Evolutionary conservation across 2,113 vertebrate genomes (phyloP), one percentile per base, ranked within the genome.

Genomic region (Chiloscyllium plagiosum): DNA sequence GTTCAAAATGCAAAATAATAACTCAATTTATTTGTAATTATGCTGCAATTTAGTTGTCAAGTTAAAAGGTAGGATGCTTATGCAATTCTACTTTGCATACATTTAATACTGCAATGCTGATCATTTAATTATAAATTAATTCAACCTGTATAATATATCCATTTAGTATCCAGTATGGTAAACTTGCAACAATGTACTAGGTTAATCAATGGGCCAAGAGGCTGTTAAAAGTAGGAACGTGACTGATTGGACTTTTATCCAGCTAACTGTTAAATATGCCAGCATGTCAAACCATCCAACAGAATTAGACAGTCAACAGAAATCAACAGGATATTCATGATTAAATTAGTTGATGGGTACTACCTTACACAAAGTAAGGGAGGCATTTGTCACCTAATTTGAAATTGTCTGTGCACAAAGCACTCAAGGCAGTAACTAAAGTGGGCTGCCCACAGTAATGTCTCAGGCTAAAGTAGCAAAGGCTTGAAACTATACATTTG

Each of bases 1-100:
- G 92, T 69, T 94, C 56, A 68, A 65, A 68, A 94, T 66, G 66
- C 92, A 94, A 94, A 94, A 94, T 94, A 94, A 69, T 69, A 94
- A 94, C 65, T 68, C 92, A 37, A 94, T 68, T 94, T 94, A 94
- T 69, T 94, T 94, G 65, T 69, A 94, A 94, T 94, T 69, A 26
- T 47, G 37, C 37, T 47, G 65, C 92, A 94, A 94, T 94, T 69
- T 68, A 94, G 66, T 69, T 69, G 66, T 94, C 92, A 94, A 90
- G 65, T 8, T 90, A 90, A 69, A 93, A 69, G 12, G 92, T 69
- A 70, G n/a, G 10, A 70, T 94, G 92, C 66, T 94, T 26, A 94
- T 70, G 92, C 65, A 94, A 94, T 20, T 94, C 37, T 94, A 90
- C 52, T 69, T 69, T 69, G 37, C 65, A 94, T 47, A 69, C 92